Conservation (phyloP, 2,113 vertebrate genomes). For the Anas platyrhynchos region DNA sequence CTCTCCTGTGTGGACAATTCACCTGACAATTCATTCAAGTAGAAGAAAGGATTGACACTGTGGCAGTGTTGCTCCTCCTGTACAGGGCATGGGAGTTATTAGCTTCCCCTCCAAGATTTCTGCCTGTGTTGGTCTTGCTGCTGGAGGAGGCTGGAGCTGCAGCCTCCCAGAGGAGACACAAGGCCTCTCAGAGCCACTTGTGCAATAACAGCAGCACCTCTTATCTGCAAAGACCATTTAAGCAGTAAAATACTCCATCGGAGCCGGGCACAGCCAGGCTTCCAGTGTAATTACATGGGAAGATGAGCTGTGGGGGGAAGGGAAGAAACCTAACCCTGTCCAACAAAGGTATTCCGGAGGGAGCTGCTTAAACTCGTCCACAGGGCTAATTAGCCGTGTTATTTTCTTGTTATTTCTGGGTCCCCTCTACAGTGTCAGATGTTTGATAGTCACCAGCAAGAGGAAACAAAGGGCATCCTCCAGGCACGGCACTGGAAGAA, state of each 20-base stretch:
- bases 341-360: not conserved
- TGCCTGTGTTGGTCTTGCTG: not conserved
- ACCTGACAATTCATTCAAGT: not conserved
- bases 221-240: not conserved
- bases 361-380: constrained; percentile 11
- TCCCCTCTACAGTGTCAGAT: not conserved
- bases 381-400: not conserved
- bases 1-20: not conserved
- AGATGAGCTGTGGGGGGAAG: not conserved
- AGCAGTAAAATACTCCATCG: not conserved
- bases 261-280: not conserved
- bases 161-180: not conserved
- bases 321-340: constrained; percentile 1
- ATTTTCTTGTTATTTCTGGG: constrained; percentile 37
- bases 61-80: not conserved
- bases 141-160: not conserved
- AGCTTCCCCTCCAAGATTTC: not conserved
- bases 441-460: not conserved
- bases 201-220: not conserved
- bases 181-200: not conserved
- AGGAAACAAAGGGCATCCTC: not conserved
- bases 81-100: not conserved
- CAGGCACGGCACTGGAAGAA: rapidly evolving
- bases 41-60: not conserved
- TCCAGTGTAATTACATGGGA: constrained; percentile 47